phyloP scores from a whole-genome alignment of 2,113 vertebrate genomes.

The Phalacrocorax aristotelis region DNA sequence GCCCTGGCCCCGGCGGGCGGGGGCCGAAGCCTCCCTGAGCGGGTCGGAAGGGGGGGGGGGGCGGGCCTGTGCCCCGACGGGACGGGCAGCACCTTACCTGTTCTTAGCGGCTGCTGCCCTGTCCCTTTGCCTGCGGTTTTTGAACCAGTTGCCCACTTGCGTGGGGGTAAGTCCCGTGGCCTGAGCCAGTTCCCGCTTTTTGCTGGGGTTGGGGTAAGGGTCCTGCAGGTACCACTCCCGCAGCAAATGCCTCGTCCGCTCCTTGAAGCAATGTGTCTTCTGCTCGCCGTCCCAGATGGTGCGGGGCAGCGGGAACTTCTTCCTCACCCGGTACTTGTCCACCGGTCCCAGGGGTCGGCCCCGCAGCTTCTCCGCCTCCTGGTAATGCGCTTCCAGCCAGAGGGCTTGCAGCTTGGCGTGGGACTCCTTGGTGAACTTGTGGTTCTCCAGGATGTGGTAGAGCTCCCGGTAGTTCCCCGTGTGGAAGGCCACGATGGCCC shows the following conservation, averaged over 20 bases:
- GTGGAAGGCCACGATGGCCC: constrained; percentile 97
- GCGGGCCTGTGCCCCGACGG: neutral
- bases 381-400: constrained; percentile 99
- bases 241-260: constrained; percentile 95
- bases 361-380: constrained; percentile 97
- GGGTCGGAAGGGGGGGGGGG: too few species aligned
- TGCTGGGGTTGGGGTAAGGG: constrained; percentile 97
- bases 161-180: constrained; percentile 99
- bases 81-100: constrained; percentile 81
- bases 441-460: constrained; percentile 97
- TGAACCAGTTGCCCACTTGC: constrained; percentile 99
- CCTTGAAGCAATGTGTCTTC: constrained; percentile 99
- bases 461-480: constrained; percentile 97
- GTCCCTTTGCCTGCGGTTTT: constrained; percentile 98
- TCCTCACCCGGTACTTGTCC: constrained; percentile 98
- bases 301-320: constrained; percentile 99
- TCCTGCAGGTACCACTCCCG: constrained; percentile 99
- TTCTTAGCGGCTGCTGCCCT: constrained; percentile 98
- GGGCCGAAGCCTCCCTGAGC: neutral
- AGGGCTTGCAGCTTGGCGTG: constrained; percentile 97
- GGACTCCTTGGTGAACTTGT: constrained; percentile 99
- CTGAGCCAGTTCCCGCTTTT: constrained; percentile 98
- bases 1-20: neutral
- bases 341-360: constrained; percentile 96
- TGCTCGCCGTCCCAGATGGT: constrained; percentile 99